phyloP scores from a whole-genome alignment of 2,888 invertebrate species.

The Elaeidobius kamerunicus region DNA sequence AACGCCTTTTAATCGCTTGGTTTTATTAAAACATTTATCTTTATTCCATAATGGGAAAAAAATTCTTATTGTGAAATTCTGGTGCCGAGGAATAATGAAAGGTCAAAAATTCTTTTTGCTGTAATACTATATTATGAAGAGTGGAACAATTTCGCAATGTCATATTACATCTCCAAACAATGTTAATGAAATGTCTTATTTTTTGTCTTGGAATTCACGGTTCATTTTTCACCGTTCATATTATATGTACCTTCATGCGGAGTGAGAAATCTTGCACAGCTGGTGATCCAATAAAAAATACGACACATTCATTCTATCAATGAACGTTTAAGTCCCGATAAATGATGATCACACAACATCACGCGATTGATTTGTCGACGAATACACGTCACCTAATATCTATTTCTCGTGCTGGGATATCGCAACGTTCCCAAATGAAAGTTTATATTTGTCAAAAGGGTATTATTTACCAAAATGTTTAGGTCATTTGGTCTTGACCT shows the following conservation, averaged over 20 bases:
- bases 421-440: slow-evolving; percentile 18
- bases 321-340: slow-evolving; percentile 24
- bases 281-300: neutral
- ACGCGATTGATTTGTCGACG: slow-evolving; percentile 29
- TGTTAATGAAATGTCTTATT: too few species aligned
- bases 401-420: slow-evolving; percentile 23
- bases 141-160: too few species aligned
- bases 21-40: too few species aligned
- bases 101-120: too few species aligned
- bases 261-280: neutral
- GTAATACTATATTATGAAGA: too few species aligned
- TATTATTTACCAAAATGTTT: slow-evolving; percentile 18
- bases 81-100: too few species aligned
- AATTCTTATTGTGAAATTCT: too few species aligned
- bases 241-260: neutral
- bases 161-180: too few species aligned
- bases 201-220: too few species aligned
- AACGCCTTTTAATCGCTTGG: too few species aligned
- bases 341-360: slow-evolving; percentile 26
- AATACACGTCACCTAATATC: slow-evolving; percentile 25
- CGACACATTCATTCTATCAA: slow-evolving; percentile 13
- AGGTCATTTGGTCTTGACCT: slow-evolving; percentile 19
- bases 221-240: too few species aligned
- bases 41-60: too few species aligned
- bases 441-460: slow-evolving; percentile 14